These are phyloP conservation scores for Stegodyphus dumicola DNA, from an alignment of 1,140 invertebrate genomes.

Conservation along the genomic window DNA sequence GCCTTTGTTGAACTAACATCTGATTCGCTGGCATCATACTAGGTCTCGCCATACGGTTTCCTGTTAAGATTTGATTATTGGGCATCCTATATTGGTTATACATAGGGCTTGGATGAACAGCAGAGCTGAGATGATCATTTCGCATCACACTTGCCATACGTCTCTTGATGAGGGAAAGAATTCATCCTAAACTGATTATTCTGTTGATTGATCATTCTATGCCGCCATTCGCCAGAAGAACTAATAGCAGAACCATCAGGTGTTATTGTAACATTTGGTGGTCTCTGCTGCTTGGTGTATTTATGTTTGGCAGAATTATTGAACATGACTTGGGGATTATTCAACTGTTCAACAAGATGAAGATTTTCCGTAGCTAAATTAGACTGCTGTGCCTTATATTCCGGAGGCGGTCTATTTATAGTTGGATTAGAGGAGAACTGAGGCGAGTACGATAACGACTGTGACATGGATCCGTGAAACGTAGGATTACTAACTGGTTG, in stretches of 20 bases:
- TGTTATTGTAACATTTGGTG: slow-evolving; percentile 45
- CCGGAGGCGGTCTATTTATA: slow-evolving; percentile 44
- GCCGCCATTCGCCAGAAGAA: slow-evolving; percentile 1
- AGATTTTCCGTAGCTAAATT: slow-evolving; percentile 8
- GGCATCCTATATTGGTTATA: slow-evolving; percentile 39
- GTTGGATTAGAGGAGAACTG: slow-evolving; percentile 20
- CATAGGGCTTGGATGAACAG: not conserved
- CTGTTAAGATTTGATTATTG: slow-evolving; percentile 1
- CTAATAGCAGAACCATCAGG: slow-evolving; percentile 31
- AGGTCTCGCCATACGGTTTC: slow-evolving; percentile 33
- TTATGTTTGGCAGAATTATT: slow-evolving; percentile 26
- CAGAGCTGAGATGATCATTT: not conserved
- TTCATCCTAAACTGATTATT: slow-evolving; percentile 12
- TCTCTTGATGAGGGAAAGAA: slow-evolving; percentile 15
- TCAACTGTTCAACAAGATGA: slow-evolving; percentile 29
- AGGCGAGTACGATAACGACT: not conserved
- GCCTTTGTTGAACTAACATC: slow-evolving; percentile 17
- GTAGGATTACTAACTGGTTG: slow-evolving; percentile 14
- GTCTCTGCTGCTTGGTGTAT: slow-evolving; percentile 13
- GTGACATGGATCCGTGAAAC: slow-evolving; percentile 26
- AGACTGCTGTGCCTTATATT: slow-evolving; percentile 29
- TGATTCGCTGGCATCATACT: not conserved
- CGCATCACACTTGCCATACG: slow-evolving; percentile 7
- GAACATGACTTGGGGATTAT: slow-evolving; percentile 14
- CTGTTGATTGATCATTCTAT: slow-evolving; percentile 13